Evolutionary conservation across 2,888 invertebrate species (phyloP).

Genomic region (Dyspetes luteomarginatus): DNA sequence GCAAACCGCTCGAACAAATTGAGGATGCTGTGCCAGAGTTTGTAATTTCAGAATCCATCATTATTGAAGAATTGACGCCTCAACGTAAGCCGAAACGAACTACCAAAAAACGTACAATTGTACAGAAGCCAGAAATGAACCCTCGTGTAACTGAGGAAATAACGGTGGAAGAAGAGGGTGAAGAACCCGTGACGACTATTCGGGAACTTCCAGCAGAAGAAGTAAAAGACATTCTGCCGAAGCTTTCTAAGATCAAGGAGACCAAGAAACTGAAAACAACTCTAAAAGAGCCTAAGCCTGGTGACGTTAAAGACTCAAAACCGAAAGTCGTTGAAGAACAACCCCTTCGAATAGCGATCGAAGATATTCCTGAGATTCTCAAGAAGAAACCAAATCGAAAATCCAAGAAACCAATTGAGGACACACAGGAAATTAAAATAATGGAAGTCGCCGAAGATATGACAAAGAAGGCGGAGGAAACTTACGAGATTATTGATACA

Average conservation of each 20-base stretch:
- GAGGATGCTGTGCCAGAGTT: slow-evolving; percentile 61
- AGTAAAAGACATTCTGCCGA: slow-evolving; percentile 67
- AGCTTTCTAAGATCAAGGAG: slow-evolving; percentile 49
- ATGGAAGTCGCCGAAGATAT: slow-evolving; percentile 47
- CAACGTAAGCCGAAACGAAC: slow-evolving; percentile 78
- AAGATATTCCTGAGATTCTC: slow-evolving; percentile 63
- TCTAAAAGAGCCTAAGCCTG: slow-evolving; percentile 64
- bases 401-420: slow-evolving; percentile 70
- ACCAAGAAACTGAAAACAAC: slow-evolving; percentile 69
- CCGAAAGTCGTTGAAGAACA: slow-evolving; percentile 70
- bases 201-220: slow-evolving; percentile 68
- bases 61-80: slow-evolving; percentile 66
- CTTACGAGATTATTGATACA: slow-evolving; percentile 65
- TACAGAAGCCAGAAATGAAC: slow-evolving; percentile 79
- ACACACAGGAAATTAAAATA: slow-evolving; percentile 72
- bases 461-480: slow-evolving; percentile 58
- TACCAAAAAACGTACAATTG: slow-evolving; percentile 76
- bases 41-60: slow-evolving; percentile 58
- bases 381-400: slow-evolving; percentile 64
- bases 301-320: slow-evolving; percentile 45
- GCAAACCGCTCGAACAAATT: slow-evolving; percentile 64
- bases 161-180: slow-evolving; percentile 50
- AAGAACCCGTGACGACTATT: slow-evolving; percentile 58
- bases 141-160: slow-evolving; percentile 67
- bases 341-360: slow-evolving; percentile 65